Evolutionary conservation across 1,140 invertebrate genomes (phyloP).

Genomic region (Atta texana): DNA sequence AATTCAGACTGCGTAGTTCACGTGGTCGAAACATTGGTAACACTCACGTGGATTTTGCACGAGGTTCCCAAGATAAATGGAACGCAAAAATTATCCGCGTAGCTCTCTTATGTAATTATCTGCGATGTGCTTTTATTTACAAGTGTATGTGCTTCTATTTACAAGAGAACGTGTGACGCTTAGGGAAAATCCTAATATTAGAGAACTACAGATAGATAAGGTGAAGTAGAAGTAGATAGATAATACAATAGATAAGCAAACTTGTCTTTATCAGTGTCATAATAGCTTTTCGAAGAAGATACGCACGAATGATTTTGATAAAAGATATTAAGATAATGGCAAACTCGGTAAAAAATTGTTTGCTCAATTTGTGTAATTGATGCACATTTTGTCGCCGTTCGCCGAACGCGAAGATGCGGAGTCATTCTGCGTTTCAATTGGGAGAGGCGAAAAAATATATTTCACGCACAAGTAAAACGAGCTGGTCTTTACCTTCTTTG

Average conservation of each 20-base stretch:
- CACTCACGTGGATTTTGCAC: neutral
- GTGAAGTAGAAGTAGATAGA: too few species aligned
- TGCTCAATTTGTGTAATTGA: slow-evolving; percentile 41
- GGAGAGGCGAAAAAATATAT: slow-evolving; percentile 46
- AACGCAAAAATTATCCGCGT: slow-evolving; percentile 10
- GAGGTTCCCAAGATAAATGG: neutral
- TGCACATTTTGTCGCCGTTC: neutral
- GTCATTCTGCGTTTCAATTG: slow-evolving; percentile 33
- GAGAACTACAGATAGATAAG: neutral
- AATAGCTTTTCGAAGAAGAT: neutral
- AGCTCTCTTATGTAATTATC: neutral
- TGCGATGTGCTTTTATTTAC: neutral
- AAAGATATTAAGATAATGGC: slow-evolving; percentile 27
- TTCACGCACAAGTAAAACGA: neutral
- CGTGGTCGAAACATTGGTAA: neutral
- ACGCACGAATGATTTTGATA: neutral
- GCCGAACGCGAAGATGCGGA: neutral
- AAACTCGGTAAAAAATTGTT: neutral
- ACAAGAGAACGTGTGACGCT: neutral
- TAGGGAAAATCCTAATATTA: slow-evolving; percentile 6
- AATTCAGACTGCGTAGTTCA: slow-evolving; percentile 1
- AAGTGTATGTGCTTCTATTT: too few species aligned
- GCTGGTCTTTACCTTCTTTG: slow-evolving; percentile 43
- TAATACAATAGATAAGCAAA: neutral
- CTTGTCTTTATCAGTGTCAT: slow-evolving; percentile 1